Percentiles rank a stretch among this genome's conserved stretches.
Evolutionary conservation across 1,140 invertebrate genomes (phyloP).

Genomic region (Drosophila pallidifrons): DNA sequence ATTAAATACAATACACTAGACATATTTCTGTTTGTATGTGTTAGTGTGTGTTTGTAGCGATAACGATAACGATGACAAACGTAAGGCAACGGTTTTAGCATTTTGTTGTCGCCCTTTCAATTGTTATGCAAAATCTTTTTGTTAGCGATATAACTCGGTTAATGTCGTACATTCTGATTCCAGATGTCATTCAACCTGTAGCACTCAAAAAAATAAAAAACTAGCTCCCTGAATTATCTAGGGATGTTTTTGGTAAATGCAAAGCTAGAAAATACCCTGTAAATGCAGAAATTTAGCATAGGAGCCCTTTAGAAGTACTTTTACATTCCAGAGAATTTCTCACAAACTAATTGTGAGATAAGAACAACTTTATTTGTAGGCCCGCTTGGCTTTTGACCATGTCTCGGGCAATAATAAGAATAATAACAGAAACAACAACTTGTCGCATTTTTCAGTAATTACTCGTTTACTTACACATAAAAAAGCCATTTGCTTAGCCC

Average conservation of each 20-base stretch:
- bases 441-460: slow-evolving; percentile 65
- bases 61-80: slow-evolving; percentile 44
- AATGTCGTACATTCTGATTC: slow-evolving; percentile 12
- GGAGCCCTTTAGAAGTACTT: too few relatives aligned
- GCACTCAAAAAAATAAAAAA: slow-evolving; percentile 28
- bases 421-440: slow-evolving; percentile 43
- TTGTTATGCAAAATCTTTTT: slow-evolving; percentile 46
- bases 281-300: neutral
- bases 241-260: neutral
- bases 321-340: neutral
- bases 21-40: slow-evolving; percentile 18
- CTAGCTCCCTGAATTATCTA: slow-evolving; percentile 1
- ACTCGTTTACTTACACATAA: slow-evolving; percentile 66
- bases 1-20: slow-evolving; percentile 26
- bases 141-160: slow-evolving; percentile 23
- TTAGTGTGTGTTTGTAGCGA: slow-evolving; percentile 43
- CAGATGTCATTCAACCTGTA: slow-evolving; percentile 52
- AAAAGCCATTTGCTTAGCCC: slow-evolving; percentile 56
- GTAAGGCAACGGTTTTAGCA: neutral
- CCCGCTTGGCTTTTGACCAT: neutral
- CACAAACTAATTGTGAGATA: neutral
- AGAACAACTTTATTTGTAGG: neutral
- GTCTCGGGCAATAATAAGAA: slow-evolving; percentile 18
- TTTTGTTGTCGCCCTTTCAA: slow-evolving; percentile 23
- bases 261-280: neutral